These are phyloP conservation scores for Labrus mixtus DNA, from an alignment of 2,113 vertebrate species.

Conservation along the genomic window DNA sequence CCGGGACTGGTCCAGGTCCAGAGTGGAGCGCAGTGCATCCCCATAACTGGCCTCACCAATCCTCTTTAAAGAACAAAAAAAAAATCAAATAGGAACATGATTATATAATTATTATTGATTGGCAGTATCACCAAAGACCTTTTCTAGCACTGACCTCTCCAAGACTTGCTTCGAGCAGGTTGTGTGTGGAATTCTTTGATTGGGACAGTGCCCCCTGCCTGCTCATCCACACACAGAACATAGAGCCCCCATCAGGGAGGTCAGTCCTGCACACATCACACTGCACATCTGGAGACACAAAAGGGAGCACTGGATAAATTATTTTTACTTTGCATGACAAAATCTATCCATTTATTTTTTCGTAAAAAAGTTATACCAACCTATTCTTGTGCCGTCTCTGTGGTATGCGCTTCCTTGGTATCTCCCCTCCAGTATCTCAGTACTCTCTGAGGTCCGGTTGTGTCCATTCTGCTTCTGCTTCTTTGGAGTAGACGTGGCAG, in stretches of 20 bases:
- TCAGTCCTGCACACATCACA: conserved; percentile 85
- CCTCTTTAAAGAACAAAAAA: conserved; percentile 65
- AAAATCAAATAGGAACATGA: not conserved
- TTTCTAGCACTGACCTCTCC: conserved; percentile 78
- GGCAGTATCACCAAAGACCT: not conserved
- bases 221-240: conserved; percentile 92
- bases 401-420: conserved; percentile 88
- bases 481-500: conserved; percentile 89
- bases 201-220: conserved; percentile 78
- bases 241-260: conserved; percentile 73
- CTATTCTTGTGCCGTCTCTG: conserved; percentile 88
- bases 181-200: conserved; percentile 69
- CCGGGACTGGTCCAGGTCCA: conserved; percentile 86
- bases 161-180: conserved; percentile 74
- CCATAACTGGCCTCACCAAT: conserved; percentile 73
- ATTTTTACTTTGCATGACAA: not conserved
- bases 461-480: conserved; percentile 60
- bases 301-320: not conserved
- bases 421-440: conserved; percentile 83
- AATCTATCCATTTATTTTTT: not conserved
- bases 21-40: conserved; percentile 76
- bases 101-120: not conserved
- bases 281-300: conserved; percentile 81
- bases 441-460: not conserved
- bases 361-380: conserved; percentile 76